Evolutionary conservation across 2,888 invertebrate genomes (phyloP), one percentile per base, ranked within the genome.

Genomic region (Leucophenga montana): DNA sequence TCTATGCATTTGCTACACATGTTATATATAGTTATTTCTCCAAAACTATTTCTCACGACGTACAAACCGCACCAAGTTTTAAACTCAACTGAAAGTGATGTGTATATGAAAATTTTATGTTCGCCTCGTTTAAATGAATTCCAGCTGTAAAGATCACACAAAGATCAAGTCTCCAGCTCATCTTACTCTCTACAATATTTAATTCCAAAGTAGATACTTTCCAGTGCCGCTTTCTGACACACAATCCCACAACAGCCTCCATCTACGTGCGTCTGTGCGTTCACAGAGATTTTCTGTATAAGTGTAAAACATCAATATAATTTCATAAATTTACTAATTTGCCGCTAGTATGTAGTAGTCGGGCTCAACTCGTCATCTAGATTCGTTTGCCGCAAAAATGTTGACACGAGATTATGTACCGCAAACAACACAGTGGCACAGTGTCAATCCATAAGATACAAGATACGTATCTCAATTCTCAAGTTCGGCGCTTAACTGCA

Each of bases 281-380:
- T 67, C 77, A 74, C 72, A 77, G 80, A 80, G 39, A 39, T 53
- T 20, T 53, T 53, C 53, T 77, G 74, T 75, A 79, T 80, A 77
- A 80, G 78, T 82, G 82, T 80, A 75, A 76, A 75, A 80, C 76
- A 79, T 82, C 81, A 82, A 82, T 83, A 83, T 74, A 82, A 79
- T 76, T 80, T 79, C 76, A 81, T 79, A 83, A 82, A 82, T 83
- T 83, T 81, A 77, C 83, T 81, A 75, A 82, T 79, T 80, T 75
- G 69, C 69, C 73, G 77, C 70, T 75, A 70, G 16, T 33, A 14
- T 72, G 62, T 78, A n/a, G n/a, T n/a, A n/a, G n/a, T n/a, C n/a
- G n/a, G n/a, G n/a, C n/a, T n/a, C n/a, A n/a, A n/a, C n/a, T n/a
- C n/a, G n/a, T n/a, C n/a, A n/a, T n/a, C n/a, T n/a, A n/a, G n/a